Conservation (phyloP, 1,140 invertebrate species). For the Lineus longissimus region DNA sequence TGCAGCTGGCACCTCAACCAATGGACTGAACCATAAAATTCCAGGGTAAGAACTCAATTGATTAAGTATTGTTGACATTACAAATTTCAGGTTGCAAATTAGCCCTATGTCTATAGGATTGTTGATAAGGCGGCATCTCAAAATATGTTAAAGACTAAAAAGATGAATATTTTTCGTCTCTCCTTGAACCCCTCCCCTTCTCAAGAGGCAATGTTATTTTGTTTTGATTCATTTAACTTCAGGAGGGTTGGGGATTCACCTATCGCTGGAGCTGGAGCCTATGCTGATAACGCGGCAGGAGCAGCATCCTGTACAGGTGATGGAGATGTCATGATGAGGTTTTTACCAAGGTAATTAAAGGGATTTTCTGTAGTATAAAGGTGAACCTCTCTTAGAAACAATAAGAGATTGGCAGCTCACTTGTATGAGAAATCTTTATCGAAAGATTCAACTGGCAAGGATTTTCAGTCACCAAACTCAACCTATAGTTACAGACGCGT, state of each 20-base stretch:
- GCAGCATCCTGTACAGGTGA: conserved; percentile 92
- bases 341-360: conserved; percentile 80
- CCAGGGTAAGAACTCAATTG: conserved; percentile 79
- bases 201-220: background rate
- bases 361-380: too few relatives aligned
- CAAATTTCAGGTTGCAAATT: too few relatives aligned
- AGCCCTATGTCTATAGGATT: too few relatives aligned
- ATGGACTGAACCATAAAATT: conserved; percentile 91
- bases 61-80: too few relatives aligned
- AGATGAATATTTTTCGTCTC: background rate
- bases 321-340: conserved; percentile 95
- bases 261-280: conserved; percentile 88
- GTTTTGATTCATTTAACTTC: conserved; percentile 13
- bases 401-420: too few relatives aligned
- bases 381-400: too few relatives aligned
- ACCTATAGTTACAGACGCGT: too few relatives aligned
- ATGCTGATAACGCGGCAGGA: conserved; percentile 84
- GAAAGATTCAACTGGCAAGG: too few relatives aligned
- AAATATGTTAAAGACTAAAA: background rate
- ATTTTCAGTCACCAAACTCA: too few relatives aligned
- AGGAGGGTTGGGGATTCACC: conserved; percentile 91
- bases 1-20: conserved; percentile 91
- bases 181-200: background rate
- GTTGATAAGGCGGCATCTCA: background rate
- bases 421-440: too few relatives aligned